Base-by-base conservation (phyloP, 2,113 vertebrate species). In the Bubo scandiacus region DNA sequence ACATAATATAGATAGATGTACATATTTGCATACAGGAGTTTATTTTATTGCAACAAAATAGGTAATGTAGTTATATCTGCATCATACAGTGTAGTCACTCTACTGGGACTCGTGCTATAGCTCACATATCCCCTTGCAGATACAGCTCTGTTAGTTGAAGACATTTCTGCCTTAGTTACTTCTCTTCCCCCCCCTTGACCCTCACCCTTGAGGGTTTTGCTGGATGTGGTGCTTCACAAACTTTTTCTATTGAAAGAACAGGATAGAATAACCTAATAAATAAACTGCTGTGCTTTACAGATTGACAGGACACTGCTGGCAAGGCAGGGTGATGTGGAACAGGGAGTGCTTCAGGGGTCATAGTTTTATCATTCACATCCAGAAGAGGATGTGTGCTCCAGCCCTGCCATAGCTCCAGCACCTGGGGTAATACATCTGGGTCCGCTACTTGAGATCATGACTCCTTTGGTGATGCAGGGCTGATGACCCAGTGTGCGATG, bases 151-250 rank as follows among this genome's bases (percentile, higher is more conserved):
- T 26, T 42, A 38, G 29, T 21, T 78, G 72, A 86, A 68, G 40
- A 38, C 3, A 4, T 57, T 86, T 83, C 52, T 92, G 18, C 9
- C 15, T 62, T 49, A 52, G 22, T 38, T 80, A 10, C 10, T 55
- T 63, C 9, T 30, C 2, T 25, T 1, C 2, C 5, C 3, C 1
- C 1, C 1, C 0, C 20, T 73, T 51, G 49, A n/a, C 16, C 17
- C 4, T 40, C 10, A 40, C 10, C 9, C 16, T 45, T 40, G 15
- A 52, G 62, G 9, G 5, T 51, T 86, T 92, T 84, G 8, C n/a
- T 75, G 54, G 17, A 47, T 38, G 17, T n/a, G 17, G 17, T 80
- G 8, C 49, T 75, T 80, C 17, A 19, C 25, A 74, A 63, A 1
- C 1, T 17, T 67, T 68, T 78, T 47, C 54, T 45, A 17, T n/a